Evolutionary conservation across 1,140 invertebrate genomes (phyloP), one percentile per base, ranked within the genome.

Genomic region (Halesus radiatus): DNA sequence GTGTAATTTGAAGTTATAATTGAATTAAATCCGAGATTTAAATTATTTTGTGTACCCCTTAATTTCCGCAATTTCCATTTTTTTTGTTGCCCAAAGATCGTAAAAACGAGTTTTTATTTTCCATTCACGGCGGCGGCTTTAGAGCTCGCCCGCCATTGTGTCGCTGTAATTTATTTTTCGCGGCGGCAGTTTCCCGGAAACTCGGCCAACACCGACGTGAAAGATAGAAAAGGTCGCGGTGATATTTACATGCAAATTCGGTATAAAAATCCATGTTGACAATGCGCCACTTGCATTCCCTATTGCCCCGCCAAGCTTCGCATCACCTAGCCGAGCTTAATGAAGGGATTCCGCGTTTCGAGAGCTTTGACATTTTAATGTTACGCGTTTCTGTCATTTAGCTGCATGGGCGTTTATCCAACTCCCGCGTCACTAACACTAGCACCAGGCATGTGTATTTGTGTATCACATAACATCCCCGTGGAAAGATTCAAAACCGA

Each of bases 301-400:
- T 62, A 62, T 15, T 26, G n/a, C 18, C 4, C 10, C 22, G 58
- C 4, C 1, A 62, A 29, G 45, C 66, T n/a, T 1, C 32, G 66
- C n/a, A 52, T 52, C 18, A 8, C 32, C 66, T 32, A 13, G 20
- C 10, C 7, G 37, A 22, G 37, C 68, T 72, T 53, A 53, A 72
- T 72, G 68, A 72, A 72, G 68, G 53, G 68, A 72, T 72, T 45
- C 68, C 68, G 68, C 45, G 45, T 72, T 53, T 72, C 52, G 23
- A 72, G 20, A 72, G 68, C 68, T 72, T 53, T 72, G 68, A 52
- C 68, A 72, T 72, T 72, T 72, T 72, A 72, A 72, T 53, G 53
- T 72, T 72, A 15, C 45, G 16, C 68, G 26, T 29, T 72, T 72
- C 68, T 23, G 62, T 53, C 68, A 72, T 72, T 72, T 22, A 72